A percentile compares a stretch with the other conserved stretches of the same genome.
Evolutionary conservation across 2,113 vertebrate species (phyloP).

Genomic region (Hypocryptadius cinnamomeus): DNA sequence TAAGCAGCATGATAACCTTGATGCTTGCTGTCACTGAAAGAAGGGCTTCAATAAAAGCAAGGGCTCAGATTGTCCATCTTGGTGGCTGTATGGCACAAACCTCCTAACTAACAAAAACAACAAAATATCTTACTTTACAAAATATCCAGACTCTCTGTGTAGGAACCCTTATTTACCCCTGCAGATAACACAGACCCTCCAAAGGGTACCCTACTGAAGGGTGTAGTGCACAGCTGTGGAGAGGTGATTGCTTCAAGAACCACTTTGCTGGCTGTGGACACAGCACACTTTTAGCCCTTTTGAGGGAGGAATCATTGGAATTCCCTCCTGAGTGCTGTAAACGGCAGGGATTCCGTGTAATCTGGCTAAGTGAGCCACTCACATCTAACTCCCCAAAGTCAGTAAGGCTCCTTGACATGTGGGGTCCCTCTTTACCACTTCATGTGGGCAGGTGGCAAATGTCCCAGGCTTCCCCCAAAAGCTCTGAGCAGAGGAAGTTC

Average conservation of each 20-base stretch:
- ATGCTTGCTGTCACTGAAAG: not conserved
- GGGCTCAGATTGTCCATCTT: not conserved
- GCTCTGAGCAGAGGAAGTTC: not conserved
- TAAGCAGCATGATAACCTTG: not conserved
- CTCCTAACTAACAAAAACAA: no score
- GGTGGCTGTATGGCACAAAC: not conserved
- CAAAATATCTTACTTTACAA: not conserved
- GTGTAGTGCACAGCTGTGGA: not conserved
- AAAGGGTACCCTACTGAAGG: not conserved
- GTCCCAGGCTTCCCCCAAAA: not conserved
- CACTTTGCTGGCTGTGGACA: not conserved
- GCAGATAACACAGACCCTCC: not conserved
- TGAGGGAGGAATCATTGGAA: not conserved
- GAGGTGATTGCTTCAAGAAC: not conserved
- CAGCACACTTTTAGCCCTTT: not conserved
- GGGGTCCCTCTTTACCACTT: not conserved
- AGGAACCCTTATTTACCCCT: not conserved
- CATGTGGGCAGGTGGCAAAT: not conserved
- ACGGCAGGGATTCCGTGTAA: fast-evolving
- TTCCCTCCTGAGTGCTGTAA: not conserved
- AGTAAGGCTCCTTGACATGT: not conserved
- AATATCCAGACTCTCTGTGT: not conserved
- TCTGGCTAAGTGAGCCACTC: not conserved
- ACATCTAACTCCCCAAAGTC: not conserved
- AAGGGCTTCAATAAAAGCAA: not conserved